Base-by-base conservation (phyloP, 2,888 invertebrate species). In the Odiellus spinosus region DNA sequence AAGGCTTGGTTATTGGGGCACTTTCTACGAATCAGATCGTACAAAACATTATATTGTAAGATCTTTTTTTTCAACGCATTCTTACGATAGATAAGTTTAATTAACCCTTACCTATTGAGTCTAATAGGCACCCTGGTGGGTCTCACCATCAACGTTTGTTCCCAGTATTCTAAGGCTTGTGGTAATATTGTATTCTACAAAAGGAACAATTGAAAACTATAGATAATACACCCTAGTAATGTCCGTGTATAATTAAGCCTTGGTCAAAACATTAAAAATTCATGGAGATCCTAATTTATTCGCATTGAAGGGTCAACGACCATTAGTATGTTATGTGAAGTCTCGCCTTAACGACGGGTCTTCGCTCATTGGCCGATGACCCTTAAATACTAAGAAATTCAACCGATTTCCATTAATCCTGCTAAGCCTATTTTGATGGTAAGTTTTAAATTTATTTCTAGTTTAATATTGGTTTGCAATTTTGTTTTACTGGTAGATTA, bases 161-260 rank as follows among this genome's bases (percentile, higher is more conserved):
- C 84, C 93, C 93, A 93, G 70, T 87, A 95, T 56, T 78, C 77
- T 1, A 91, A 85, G 39, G 93, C 93, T 64, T 85, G 78, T 1
- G 90, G 87, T 56, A 93, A 67, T 53, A 91, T 82, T 43, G 85
- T 85, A 61, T 85, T 59, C 66, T 67, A 54, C 3, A 51, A 53
- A 44, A 35, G 19, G 48, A 51, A 46, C 15, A 21, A n/a, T n/a
- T n/a, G n/a, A n/a, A 26, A 26, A 8, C 26, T 4, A 26, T 26
- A 26, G 26, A 8, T 26, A 4, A 4, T 6, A 26, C 26, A 8
- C 26, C 5, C 4, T 26, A 26, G 4, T 26, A 6, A 26, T 26
- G 26, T n/a, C n/a, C n/a, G n/a, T n/a, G n/a, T n/a, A n/a, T n/a
- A n/a, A n/a, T n/a, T n/a, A n/a, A n/a, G n/a, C n/a, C n/a, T n/a